Evolutionary conservation across 2,113 vertebrate species (phyloP).

Genomic region (Castor canadensis): DNA sequence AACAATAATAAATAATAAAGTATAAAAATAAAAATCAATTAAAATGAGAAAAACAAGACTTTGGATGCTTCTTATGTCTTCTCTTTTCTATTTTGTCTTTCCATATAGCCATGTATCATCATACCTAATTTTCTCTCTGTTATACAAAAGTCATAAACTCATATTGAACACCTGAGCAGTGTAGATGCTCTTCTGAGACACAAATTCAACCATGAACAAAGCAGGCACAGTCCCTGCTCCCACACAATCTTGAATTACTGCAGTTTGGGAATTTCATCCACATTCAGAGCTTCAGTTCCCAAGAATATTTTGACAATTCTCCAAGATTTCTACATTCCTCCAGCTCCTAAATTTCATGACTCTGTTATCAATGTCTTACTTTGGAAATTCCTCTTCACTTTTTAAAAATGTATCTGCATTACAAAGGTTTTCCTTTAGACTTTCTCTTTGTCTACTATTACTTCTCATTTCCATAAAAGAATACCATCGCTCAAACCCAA

Average conservation of each 20-base stretch:
- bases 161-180: not conserved
- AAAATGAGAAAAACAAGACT: not conserved
- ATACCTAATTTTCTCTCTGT: not conserved
- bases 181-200: not conserved
- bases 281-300: not conserved
- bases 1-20: too few species aligned
- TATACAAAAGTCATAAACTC: not conserved
- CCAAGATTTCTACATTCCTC: accelerated
- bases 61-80: not conserved
- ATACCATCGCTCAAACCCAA: not conserved
- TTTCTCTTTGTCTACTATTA: not conserved
- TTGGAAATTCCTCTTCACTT: not conserved
- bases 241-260: not conserved
- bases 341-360: not conserved
- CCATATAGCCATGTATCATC: not conserved
- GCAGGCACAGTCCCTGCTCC: not conserved
- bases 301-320: not conserved
- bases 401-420: not conserved
- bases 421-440: not conserved
- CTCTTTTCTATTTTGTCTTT: not conserved
- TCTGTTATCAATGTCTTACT: not conserved
- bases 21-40: too few species aligned
- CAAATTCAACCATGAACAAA: not conserved
- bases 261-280: not conserved
- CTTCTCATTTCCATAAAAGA: not conserved